phyloP scores from a whole-genome alignment of 2,888 invertebrate species.

The Chelonus formosanus region DNA sequence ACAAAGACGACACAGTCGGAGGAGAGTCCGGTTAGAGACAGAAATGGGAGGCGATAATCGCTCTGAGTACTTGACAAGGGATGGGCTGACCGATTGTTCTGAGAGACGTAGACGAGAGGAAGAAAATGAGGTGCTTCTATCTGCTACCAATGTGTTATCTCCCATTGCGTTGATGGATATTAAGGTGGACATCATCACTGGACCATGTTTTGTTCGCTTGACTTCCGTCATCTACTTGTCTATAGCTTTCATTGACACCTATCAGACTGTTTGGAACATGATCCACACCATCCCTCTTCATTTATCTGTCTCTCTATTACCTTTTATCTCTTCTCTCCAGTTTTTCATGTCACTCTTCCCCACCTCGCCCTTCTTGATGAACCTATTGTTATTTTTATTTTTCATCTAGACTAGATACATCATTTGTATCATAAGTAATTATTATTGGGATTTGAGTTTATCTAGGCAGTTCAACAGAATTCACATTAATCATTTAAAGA shows the following conservation, averaged over 20 bases:
- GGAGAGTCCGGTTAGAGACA: slow-evolving; percentile 9
- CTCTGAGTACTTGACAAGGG: slow-evolving; percentile 15
- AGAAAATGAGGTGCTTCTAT: slow-evolving; percentile 23
- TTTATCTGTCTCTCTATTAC: neutral
- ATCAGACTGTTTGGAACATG: slow-evolving; percentile 6
- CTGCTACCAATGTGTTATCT: slow-evolving; percentile 25
- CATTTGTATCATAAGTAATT: too few relatives aligned
- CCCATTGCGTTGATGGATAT: slow-evolving; percentile 30
- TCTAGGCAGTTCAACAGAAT: too few relatives aligned
- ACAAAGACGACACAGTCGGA: slow-evolving; percentile 12
- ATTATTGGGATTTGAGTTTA: too few relatives aligned
- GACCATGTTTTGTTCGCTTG: slow-evolving; percentile 18
- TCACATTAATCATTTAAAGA: too few relatives aligned
- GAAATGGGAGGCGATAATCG: slow-evolving; percentile 24
- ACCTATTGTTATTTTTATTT: too few relatives aligned
- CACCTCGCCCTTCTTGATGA: neutral
- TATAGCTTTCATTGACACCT: slow-evolving; percentile 21
- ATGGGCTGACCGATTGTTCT: slow-evolving; percentile 19
- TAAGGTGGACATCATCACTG: slow-evolving; percentile 18
- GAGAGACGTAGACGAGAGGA: slow-evolving; percentile 16
- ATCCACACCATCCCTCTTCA: slow-evolving; percentile 4
- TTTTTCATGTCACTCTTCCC: neutral
- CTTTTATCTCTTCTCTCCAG: slow-evolving; percentile 13
- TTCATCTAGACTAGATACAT: too few relatives aligned
- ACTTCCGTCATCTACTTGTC: slow-evolving; percentile 25